Conservation (phyloP, 2,113 vertebrate genomes). For the Cryptomyrus ogoouensis region DNA sequence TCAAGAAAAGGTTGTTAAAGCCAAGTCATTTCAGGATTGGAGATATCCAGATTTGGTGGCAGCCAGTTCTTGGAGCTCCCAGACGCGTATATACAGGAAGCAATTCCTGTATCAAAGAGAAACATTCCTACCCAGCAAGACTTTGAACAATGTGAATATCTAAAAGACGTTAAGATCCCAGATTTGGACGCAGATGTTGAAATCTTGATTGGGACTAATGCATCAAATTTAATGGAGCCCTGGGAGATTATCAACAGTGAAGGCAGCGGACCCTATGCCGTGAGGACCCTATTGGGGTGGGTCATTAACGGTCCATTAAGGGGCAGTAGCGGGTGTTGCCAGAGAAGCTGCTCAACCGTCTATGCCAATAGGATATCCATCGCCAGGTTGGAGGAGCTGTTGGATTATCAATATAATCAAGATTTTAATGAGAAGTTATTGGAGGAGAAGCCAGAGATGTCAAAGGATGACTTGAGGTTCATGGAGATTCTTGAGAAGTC, state of each 20-base stretch:
- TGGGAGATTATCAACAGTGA: conserved; percentile 7
- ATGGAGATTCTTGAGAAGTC: neutral
- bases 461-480: conserved; percentile 13
- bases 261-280: neutral
- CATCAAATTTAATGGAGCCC: neutral
- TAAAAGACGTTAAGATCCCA: neutral
- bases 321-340: neutral
- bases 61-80: neutral
- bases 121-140: neutral
- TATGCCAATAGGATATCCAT: conserved; percentile 6
- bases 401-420: conserved; percentile 3
- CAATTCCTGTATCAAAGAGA: neutral
- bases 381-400: conserved; percentile 4
- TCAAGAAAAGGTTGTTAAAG: neutral
- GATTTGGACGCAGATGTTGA: neutral
- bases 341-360: neutral
- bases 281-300: neutral
- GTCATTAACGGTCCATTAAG: neutral
- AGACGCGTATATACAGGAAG: neutral
- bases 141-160: neutral
- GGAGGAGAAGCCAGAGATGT: conserved; percentile 9
- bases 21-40: neutral
- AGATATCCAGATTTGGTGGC: neutral
- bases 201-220: conserved; percentile 1
- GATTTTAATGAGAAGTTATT: conserved; percentile 10